phyloP scores from a whole-genome alignment of 2,888 invertebrate species.

The Chymomyza amoena region DNA sequence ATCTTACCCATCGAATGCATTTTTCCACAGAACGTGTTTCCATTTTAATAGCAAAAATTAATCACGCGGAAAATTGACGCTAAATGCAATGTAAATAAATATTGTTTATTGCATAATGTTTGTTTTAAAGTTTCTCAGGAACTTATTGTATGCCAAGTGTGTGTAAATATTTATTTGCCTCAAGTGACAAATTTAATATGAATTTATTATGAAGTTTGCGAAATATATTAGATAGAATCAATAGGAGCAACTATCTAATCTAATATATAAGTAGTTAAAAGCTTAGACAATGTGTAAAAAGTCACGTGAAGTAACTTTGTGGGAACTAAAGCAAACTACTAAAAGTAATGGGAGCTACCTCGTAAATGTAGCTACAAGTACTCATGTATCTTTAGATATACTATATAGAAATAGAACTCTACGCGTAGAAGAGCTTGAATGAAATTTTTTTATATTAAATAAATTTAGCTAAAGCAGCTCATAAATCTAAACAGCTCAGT shows the following conservation, averaged over 20 bases:
- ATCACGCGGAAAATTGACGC: neutral
- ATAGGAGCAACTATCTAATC: constrained; percentile 55
- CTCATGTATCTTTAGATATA: no score
- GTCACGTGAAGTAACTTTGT: neutral
- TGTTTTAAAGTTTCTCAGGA: neutral
- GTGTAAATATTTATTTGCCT: constrained; percentile 21
- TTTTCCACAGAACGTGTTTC: neutral
- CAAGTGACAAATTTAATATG: constrained; percentile 31
- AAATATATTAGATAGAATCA: constrained; percentile 61
- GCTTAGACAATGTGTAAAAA: neutral
- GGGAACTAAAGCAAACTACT: neutral
- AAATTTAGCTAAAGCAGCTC: neutral
- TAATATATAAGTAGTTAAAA: constrained; percentile 2
- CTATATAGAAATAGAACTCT: neutral
- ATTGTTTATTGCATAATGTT: neutral
- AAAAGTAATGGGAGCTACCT: neutral
- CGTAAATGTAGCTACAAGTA: no score
- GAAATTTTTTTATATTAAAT: neutral
- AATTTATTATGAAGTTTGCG: constrained; percentile 38
- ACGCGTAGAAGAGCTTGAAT: neutral
- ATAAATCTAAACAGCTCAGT: no score
- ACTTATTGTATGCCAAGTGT: neutral
- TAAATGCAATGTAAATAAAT: neutral
- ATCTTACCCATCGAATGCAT: neutral
- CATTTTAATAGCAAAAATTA: neutral